Base-by-base conservation (phyloP, 2,113 vertebrate genomes). In the Myotis brandtii region DNA sequence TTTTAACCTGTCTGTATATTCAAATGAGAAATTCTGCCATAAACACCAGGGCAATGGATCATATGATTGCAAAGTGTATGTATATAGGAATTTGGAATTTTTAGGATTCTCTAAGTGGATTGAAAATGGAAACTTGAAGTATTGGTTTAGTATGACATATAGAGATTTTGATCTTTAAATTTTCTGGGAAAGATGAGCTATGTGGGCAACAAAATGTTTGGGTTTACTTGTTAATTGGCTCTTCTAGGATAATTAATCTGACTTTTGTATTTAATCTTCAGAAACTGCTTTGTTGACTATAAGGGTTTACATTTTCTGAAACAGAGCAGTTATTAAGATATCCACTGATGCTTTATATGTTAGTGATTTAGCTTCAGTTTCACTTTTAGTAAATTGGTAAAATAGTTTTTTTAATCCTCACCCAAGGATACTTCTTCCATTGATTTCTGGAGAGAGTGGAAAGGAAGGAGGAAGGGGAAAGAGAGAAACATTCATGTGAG, bases 251-350 rank as follows among this genome's bases (percentile, higher is more conserved):
- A 94, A 75, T 54, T 64, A 52, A 86, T 76, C 27, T 20, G 23
- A 62, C 18, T 8, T 81, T 96, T 75, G 25, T 17, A 80, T 72
- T 96, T 94, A 48, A 73, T 73, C 86, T 87, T 95, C 43, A 91
- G 40, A 84, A 85, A 67, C 56, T 73, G 4, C 67, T 86, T 52
- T 67, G 16, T 76, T 46, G 23, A 43, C 9, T 82, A 1, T 52
- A 76, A 54, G 6, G 34, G 85, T 64, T 70, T 76, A 43, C 27
- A 72, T 86, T 93, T 96, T 69, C 59, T 70, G 46, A 96, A 27
- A 10, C 2, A 89, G 67, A 67, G 30, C n/a, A 20, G 12, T 92
- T 95, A 83, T 87, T 59, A 69, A 85, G 88, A 43, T 85, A 66
- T 30, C 30, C 11, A 52, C 40, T 16, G 3, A 11, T n/a, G 21